Conservation (phyloP, 2,888 invertebrate genomes). For the Clepsis dumicolana region DNA sequence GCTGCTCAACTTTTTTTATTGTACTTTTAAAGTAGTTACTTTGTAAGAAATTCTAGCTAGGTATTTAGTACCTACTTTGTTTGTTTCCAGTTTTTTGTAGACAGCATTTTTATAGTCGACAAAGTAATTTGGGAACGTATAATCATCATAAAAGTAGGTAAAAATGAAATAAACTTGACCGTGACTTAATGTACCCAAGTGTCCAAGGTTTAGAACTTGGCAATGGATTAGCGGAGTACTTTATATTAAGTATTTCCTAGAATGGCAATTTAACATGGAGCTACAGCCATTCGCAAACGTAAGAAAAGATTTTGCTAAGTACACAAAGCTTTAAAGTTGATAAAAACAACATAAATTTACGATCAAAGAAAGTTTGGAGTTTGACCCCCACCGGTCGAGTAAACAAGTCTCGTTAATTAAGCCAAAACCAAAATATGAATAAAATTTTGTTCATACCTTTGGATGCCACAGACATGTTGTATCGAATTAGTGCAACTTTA, state of each 20-base stretch:
- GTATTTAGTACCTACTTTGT: too few species aligned
- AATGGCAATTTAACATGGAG: not conserved
- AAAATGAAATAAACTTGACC: not conserved
- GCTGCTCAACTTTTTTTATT: too few species aligned
- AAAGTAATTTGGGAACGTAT: too few species aligned
- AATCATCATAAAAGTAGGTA: too few species aligned
- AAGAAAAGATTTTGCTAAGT: not conserved
- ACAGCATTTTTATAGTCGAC: too few species aligned
- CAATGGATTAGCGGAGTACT: not conserved
- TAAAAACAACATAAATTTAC: conserved; percentile 17
- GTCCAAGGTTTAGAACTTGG: not conserved
- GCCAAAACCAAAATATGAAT: not conserved
- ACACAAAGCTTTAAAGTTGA: not conserved
- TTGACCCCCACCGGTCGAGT: conserved; percentile 55
- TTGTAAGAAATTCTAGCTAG: too few species aligned
- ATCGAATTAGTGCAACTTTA: conserved; percentile 12
- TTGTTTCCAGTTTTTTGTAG: too few species aligned
- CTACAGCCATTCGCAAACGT: not conserved
- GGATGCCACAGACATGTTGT: conserved; percentile 73
- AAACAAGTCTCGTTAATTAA: conserved; percentile 15
- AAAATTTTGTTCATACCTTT: conserved; percentile 67
- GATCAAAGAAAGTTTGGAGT: conserved; percentile 55
- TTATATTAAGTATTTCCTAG: not conserved
- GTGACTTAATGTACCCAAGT: too few species aligned
- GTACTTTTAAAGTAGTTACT: too few species aligned